Evolutionary conservation across 2,113 vertebrate species (phyloP).

Genomic region (Alexandromys fortis): DNA sequence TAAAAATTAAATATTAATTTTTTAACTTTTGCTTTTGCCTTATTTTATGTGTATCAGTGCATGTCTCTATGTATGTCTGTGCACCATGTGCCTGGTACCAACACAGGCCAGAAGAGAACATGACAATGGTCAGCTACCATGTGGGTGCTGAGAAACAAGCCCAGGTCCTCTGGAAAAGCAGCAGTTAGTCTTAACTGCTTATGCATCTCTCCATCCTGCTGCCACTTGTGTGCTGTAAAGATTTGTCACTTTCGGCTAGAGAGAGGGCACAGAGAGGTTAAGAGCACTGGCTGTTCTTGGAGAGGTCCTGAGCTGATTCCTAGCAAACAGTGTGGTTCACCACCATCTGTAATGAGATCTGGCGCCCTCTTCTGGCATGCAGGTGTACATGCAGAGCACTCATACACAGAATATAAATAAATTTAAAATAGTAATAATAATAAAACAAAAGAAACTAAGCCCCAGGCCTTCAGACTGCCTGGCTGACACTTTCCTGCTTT

Average conservation of each 20-base stretch:
- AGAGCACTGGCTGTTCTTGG: background rate
- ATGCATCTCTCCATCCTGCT: background rate
- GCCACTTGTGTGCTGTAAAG: too few relatives aligned
- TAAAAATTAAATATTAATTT: background rate
- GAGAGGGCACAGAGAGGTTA: background rate
- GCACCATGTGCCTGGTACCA: background rate
- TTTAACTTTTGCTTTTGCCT: background rate
- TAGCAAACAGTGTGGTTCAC: background rate
- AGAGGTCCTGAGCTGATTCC: background rate
- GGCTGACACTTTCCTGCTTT: background rate
- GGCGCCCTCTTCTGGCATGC: background rate
- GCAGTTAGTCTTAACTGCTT: background rate
- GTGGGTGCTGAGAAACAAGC: background rate
- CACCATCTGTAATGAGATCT: background rate
- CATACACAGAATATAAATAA: too few relatives aligned
- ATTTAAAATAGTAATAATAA: too few relatives aligned
- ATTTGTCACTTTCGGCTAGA: background rate
- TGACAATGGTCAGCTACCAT: background rate
- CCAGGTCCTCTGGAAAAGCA: background rate
- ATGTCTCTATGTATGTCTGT: background rate
- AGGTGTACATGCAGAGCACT: too few relatives aligned
- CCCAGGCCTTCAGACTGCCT: background rate
- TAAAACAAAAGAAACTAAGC: background rate
- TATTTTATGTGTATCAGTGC: background rate
- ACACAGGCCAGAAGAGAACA: background rate